These are phyloP conservation scores for Pedetes capensis DNA, from an alignment of 2,113 vertebrate species.

Conservation along the genomic window DNA sequence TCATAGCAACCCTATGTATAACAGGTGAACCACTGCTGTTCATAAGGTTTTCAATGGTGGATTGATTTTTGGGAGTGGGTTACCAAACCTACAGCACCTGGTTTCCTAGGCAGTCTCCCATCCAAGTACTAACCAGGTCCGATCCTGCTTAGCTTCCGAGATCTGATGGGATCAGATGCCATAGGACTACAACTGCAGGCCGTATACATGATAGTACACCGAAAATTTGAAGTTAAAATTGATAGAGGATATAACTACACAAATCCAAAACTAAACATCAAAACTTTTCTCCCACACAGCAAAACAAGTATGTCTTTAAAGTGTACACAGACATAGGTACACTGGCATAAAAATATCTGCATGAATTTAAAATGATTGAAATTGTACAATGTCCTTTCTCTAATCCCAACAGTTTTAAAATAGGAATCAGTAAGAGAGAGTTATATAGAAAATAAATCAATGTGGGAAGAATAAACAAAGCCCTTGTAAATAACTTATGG, in stretches of 20 bases:
- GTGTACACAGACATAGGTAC: not conserved
- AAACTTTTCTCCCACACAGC: not conserved
- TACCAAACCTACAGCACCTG: too few species aligned
- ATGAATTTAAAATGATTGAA: not conserved
- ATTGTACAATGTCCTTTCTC: not conserved
- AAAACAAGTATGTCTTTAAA: not conserved
- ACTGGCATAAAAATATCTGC: not conserved
- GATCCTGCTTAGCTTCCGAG: too few species aligned
- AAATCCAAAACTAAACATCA: not conserved
- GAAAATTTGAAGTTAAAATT: not conserved
- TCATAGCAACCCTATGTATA: too few species aligned
- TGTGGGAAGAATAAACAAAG: not conserved
- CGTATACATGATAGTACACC: not conserved
- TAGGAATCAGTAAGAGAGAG: not conserved
- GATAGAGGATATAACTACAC: not conserved
- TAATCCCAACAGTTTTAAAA: not conserved
- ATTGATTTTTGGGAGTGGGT: too few species aligned
- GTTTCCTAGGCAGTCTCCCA: too few species aligned
- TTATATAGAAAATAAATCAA: not conserved
- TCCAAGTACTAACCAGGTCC: too few species aligned
- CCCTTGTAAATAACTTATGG: not conserved
- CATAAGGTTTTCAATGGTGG: too few species aligned
- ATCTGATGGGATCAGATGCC: too few species aligned
- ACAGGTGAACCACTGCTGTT: too few species aligned
- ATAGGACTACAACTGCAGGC: too few species aligned